phyloP scores from a whole-genome alignment of 2,888 invertebrate species.

The Sinotaia quadrata region DNA sequence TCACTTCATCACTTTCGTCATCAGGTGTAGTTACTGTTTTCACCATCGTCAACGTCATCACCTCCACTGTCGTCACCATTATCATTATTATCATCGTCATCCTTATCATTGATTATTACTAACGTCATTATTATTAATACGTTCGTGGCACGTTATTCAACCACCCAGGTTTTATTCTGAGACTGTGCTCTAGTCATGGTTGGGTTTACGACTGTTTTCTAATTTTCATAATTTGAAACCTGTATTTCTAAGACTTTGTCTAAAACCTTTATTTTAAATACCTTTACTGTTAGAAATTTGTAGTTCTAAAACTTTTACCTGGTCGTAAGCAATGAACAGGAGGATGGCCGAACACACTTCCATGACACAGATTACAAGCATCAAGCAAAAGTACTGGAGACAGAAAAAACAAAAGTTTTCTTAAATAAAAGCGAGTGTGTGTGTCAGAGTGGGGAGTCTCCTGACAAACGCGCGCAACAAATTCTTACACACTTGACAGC shows the following conservation, averaged over 20 bases:
- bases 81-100: background rate
- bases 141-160: too few species aligned
- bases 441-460: background rate
- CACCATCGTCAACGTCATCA: background rate
- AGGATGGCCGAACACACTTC: conserved; percentile 10
- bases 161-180: too few species aligned
- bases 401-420: background rate
- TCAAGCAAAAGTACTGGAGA: conserved; percentile 26
- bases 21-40: background rate
- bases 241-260: too few species aligned
- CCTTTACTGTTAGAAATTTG: too few species aligned
- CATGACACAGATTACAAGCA: conserved; percentile 21
- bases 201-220: too few species aligned
- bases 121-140: too few species aligned
- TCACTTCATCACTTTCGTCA: background rate
- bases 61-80: background rate
- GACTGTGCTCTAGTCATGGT: too few species aligned
- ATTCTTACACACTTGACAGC: background rate
- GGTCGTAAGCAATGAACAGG: conserved; percentile 18
- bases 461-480: background rate
- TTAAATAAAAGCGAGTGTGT: background rate
- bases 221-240: too few species aligned
- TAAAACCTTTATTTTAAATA: too few species aligned
- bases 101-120: too few species aligned
- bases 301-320: too few species aligned